phyloP scores from a whole-genome alignment of 2,797 vertebrate species.

The Gymnoscopelus braueri region DNA sequence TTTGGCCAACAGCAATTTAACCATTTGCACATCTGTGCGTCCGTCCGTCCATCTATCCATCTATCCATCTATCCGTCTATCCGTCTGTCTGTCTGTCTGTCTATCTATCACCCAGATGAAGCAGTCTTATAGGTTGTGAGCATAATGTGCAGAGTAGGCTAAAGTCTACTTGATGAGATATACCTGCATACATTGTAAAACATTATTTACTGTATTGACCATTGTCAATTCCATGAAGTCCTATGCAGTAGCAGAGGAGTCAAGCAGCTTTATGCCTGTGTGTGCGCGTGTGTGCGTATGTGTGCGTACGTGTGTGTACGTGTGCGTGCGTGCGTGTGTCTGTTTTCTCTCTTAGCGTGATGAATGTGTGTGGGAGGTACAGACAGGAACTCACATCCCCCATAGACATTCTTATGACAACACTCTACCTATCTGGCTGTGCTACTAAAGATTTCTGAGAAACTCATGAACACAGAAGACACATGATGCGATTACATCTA shows the following conservation, averaged over 20 bases:
- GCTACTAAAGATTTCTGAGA: slow-evolving; percentile 68
- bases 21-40: too few species aligned
- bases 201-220: slow-evolving; percentile 24
- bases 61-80: too few species aligned
- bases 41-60: too few species aligned
- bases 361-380: slow-evolving; percentile 79
- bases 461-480: slow-evolving; percentile 19
- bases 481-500: too few species aligned
- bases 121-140: background rate
- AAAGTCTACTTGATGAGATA: slow-evolving; percentile 9
- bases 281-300: too few species aligned
- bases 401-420: slow-evolving; percentile 70
- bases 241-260: too few species aligned
- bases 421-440: slow-evolving; percentile 75
- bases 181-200: slow-evolving; percentile 19
- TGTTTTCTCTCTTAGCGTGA: slow-evolving; percentile 78
- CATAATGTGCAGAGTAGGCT: background rate
- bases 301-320: too few species aligned
- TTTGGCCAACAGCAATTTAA: too few species aligned
- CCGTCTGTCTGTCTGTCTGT: too few species aligned
- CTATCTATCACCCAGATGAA: too few species aligned
- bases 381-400: slow-evolving; percentile 80
- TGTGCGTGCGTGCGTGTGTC: slow-evolving; percentile 49
- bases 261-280: too few species aligned
- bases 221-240: too few species aligned